Evolutionary conservation across 2,888 invertebrate species (phyloP), one percentile per base, ranked within the genome.

Genomic region (Heliothis peltigera): DNA sequence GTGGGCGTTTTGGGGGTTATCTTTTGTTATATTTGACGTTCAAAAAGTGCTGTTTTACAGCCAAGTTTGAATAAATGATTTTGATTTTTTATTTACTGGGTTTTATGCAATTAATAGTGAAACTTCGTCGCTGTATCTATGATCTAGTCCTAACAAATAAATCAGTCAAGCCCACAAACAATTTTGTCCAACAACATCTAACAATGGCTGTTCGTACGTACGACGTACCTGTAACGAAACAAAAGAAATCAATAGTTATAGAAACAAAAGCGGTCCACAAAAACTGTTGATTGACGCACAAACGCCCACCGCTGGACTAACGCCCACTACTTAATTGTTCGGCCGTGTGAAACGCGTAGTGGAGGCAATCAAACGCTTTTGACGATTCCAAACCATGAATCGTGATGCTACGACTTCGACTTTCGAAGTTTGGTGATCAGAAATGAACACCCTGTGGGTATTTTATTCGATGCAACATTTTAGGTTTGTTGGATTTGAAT

Each of bases 211-310:
- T 15, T 54, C n/a, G 19, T 53, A 64, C 39, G 21, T 19, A n/a
- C n/a, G n/a, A n/a, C n/a, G n/a, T n/a, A n/a, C n/a, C 21, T 10
- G 0, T 21, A 59, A 43, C 35, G 47, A 75, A 69, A 75, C 76
- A 75, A 75, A 76, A 75, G 72, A 61, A 64, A 68, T 72, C 63
- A 64, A 75, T 75, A 71, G 68, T 68, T 58, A 72, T 68, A 58
- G 72, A 76, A 72, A 76, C 76, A 75, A 76, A 74, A 75, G 76
- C 76, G 46, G 18, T 19, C 8, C 17, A 68, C 68, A 75, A 64
- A 71, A 72, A 61, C 54, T 47, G 62, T 61, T 67, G 68, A 76
- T 72, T 75, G 75, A 75, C 72, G 63, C 60, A 49, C 59, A 18
- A 46, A 59, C 72, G 72, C 75, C 75, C 76, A 71, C 71, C 18